These are phyloP conservation scores for Drosophila sulfurigaster DNA, from an alignment of 1,140 invertebrate genomes.

Conservation along the genomic window DNA sequence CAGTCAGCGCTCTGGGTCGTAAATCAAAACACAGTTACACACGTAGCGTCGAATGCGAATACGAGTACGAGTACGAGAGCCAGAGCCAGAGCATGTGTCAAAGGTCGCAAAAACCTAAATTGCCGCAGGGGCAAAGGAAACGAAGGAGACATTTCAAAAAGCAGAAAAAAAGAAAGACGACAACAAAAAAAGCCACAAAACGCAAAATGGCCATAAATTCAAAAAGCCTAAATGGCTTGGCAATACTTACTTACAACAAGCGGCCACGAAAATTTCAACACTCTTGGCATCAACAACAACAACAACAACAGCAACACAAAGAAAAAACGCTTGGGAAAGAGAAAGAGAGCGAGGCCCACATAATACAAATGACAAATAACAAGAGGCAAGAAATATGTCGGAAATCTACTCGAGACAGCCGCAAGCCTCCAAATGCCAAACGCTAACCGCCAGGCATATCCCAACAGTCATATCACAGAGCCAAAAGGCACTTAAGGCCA, in stretches of 20 bases:
- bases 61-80: no score
- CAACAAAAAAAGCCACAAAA: constrained; percentile 57
- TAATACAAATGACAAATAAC: constrained; percentile 80
- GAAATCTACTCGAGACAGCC: constrained; percentile 77
- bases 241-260: constrained; percentile 58
- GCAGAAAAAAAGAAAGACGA: neutral
- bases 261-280: constrained; percentile 40
- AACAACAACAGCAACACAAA: constrained; percentile 24
- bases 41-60: constrained; percentile 19
- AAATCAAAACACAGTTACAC: constrained; percentile 59
- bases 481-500: constrained; percentile 39
- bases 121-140: constrained; percentile 23
- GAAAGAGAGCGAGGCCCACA: constrained; percentile 12
- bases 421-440: constrained; percentile 58
- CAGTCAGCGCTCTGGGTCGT: constrained; percentile 40
- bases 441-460: constrained; percentile 42
- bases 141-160: constrained; percentile 40
- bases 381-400: constrained; percentile 73
- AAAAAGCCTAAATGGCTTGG: constrained; percentile 73
- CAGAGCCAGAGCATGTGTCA: constrained; percentile 38
- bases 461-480: constrained; percentile 34
- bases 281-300: constrained; percentile 36
- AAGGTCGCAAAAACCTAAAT: constrained; percentile 69
- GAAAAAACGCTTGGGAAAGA: neutral
- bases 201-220: constrained; percentile 78